Evolutionary conservation across 2,888 invertebrate genomes (phyloP).

Genomic region (Nomada fabriciana): DNA sequence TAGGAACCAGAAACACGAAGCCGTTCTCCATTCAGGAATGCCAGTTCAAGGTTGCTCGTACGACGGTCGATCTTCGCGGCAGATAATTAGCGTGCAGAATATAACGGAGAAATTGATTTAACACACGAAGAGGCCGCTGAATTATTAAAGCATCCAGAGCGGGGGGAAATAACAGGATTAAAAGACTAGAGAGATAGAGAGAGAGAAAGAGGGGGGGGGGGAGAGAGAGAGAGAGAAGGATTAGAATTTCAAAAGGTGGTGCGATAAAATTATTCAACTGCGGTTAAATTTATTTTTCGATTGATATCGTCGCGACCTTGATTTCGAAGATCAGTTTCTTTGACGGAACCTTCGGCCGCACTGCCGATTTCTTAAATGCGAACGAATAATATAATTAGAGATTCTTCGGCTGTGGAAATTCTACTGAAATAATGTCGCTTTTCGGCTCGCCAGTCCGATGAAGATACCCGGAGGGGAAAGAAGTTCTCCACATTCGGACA

Average conservation of each 20-base stretch:
- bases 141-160: constrained; percentile 35
- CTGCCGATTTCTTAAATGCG: background rate
- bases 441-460: too few relatives aligned
- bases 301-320: constrained; percentile 66
- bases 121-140: constrained; percentile 9
- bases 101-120: constrained; percentile 27
- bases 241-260: constrained; percentile 47
- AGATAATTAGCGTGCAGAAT: constrained; percentile 6
- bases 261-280: constrained; percentile 48
- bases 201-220: too few relatives aligned
- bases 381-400: too few relatives aligned
- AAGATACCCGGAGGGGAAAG: too few relatives aligned
- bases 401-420: too few relatives aligned
- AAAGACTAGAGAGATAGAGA: constrained; percentile 16
- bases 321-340: constrained; percentile 65
- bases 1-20: background rate
- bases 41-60: background rate
- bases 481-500: too few relatives aligned
- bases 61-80: background rate
- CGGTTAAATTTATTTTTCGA: constrained; percentile 45
- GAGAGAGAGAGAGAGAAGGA: background rate
- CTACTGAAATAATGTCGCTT: too few relatives aligned
- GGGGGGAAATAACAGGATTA: constrained; percentile 31
- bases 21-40: background rate
- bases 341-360: background rate